Base-by-base conservation (phyloP, 37 sponge, comb jelly and placozoan species). In the Tethya wilhelma region DNA sequence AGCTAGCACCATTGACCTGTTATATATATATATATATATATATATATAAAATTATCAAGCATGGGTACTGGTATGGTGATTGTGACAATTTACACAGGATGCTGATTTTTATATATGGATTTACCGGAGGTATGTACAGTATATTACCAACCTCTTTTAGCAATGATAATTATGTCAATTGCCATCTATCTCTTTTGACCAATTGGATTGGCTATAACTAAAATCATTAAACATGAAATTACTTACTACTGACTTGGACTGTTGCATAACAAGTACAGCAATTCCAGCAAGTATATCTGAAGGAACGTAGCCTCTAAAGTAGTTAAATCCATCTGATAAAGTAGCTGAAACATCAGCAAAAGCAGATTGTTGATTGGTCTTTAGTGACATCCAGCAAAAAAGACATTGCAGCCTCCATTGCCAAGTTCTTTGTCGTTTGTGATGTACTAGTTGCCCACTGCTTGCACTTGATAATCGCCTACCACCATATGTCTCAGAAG, bases 251-350 rank as follows among this genome's bases (percentile, higher is more conserved):
- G 25, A 19, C 43, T 43, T 44, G 9, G 23, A 17, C 4, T 70
- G 53, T 49, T 38, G 41, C 69, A 83, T 75, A 7, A 70, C 65
- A 6, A 82, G 22, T 11, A 91, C 57, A 23, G 77, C 82, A 30
- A 91, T 31, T 3, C 92, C 92, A 44, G 92, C 92, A 1, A 67
- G 44, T 1, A 91, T 34, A 83, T 91, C 92, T 22, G 92, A 87
- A 9, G 92, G 84, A 23, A 91, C 92, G 57, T 91, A 91, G 14
- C 87, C 87, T n/a, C 84, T 74, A 67, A 83, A 86, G 25, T 78
- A 39, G 20, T 22, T 53, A 44, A 82, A 86, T 31, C 64, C 70
- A 67, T 82, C 79, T 3, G 79, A 44, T 56, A 91, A 56, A 17
- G 74, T 67, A 2, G 79, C 73, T 2, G 87, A 42, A 5, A 91